Evolutionary conservation across 2,888 invertebrate genomes (phyloP), one percentile per base, ranked within the genome.

Genomic region (Lasiommata megera): DNA sequence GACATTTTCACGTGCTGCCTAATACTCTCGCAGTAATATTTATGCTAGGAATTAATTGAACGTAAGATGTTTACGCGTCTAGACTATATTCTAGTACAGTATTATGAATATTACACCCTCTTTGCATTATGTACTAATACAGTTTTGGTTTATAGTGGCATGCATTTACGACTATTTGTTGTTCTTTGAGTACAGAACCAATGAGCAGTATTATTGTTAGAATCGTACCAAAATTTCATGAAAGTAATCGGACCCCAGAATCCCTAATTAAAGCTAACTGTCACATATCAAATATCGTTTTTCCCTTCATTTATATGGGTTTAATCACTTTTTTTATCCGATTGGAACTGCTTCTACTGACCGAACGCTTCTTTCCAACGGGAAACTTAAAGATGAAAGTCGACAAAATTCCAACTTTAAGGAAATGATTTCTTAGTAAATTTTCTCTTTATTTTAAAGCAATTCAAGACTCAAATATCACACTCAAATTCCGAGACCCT

Each of bases 401-500:
- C 5, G 2, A 23, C 5, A 23, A 23, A 3, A 23, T 23, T 23
- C 23, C 23, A 5, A 3, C 23, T 23, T 3, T 23, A 23, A 23
- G 11, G 34, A 29, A 28, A 16, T 31, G 14, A 29, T 31, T 29
- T 16, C 6, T 18, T 50, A 11, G 5, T n/a, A 9, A 5, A 12
- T 11, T 37, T 8, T 28, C 11, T 34, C 34, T 3, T 11, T 9
- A 34, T 34, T 34, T 11, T 9, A 38, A 14, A 46, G n/a, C 11
- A 44, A 17, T 6, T n/a, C 17, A 31, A 31, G 11, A 14, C 51
- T 41, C 60, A 69, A 52, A 93, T 93, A 79, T 93, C 93, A 75
- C 93, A 93, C 75, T 93, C 93, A 69, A 93, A 93, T 74, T 93
- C 93, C 3, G 93, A 87, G 58, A 93, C 93, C 70, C 93, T 88